Conservation (phyloP, 2,888 invertebrate species). For the Cybosia mesomella region DNA sequence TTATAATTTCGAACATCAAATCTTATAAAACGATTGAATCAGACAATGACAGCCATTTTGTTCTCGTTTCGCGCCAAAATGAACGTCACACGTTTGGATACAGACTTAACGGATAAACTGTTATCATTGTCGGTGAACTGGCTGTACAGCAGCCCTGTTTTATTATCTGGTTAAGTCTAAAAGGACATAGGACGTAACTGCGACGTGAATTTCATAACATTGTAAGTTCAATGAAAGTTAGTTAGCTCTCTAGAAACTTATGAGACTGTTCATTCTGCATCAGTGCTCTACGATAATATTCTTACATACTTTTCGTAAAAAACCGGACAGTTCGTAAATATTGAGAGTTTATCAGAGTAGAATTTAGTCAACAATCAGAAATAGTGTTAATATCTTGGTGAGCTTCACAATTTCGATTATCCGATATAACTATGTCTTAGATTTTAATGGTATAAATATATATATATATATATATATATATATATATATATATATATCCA, state of each 20-base stretch:
- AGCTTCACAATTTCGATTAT: background rate
- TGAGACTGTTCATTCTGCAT: no score
- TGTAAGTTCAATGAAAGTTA: no score
- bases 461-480: no score
- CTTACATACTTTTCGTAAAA: no score
- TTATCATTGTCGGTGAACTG: constrained; percentile 71
- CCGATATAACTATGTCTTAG: background rate
- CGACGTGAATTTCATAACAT: constrained; percentile 3
- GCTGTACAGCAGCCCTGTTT: constrained; percentile 65
- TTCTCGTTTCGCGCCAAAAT: constrained; percentile 69
- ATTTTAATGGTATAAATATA: no score
- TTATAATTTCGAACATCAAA: constrained; percentile 3
- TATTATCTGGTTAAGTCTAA: constrained; percentile 73
- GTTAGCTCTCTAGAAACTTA: no score
- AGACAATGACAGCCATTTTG: constrained; percentile 56
- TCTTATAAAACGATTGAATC: background rate
- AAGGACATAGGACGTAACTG: constrained; percentile 55
- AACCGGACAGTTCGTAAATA: no score
- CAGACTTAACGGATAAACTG: constrained; percentile 72
- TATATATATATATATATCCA: background rate
- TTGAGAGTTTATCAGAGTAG: no score
- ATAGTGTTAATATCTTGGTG: background rate
- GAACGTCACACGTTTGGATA: constrained; percentile 68
- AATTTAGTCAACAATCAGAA: no score
- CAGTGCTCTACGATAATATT: no score